phyloP scores from a whole-genome alignment of 2,113 vertebrate species.

The Dromas ardeola region DNA sequence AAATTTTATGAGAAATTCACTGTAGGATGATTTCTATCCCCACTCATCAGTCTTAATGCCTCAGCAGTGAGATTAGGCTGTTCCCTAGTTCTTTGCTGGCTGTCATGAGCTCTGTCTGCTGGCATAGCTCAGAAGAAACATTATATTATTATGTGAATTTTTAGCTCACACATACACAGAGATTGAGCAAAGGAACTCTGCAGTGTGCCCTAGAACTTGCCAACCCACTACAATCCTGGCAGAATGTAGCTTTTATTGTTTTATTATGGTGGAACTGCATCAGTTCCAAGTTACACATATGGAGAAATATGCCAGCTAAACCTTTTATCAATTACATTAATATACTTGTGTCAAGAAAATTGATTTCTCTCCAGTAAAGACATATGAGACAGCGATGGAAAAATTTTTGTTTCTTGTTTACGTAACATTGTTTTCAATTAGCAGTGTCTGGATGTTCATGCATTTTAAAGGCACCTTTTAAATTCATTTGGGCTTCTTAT shows the following conservation, averaged over 20 bases:
- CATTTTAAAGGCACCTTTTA: constrained; percentile 67
- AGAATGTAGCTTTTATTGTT: constrained; percentile 47
- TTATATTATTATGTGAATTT: neutral
- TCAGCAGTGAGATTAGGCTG: neutral
- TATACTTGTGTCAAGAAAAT: constrained; percentile 60
- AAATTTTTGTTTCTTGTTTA: constrained; percentile 64
- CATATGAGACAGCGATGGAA: constrained; percentile 44
- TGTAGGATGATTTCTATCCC: neutral
- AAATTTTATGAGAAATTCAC: neutral
- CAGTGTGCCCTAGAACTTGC: neutral
- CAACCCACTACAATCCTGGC: neutral
- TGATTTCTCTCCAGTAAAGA: constrained; percentile 61
- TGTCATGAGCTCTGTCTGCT: neutral
- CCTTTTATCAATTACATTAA: constrained; percentile 66
- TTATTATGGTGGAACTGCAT: neutral
- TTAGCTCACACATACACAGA: neutral
- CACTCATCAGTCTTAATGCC: neutral
- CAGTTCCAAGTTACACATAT: constrained; percentile 56
- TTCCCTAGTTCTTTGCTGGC: neutral
- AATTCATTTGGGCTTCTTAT: constrained; percentile 49
- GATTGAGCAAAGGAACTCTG: neutral
- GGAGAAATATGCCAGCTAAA: constrained; percentile 47
- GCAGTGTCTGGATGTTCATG: constrained; percentile 62
- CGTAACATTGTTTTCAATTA: constrained; percentile 72
- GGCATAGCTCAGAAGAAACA: neutral